Evolutionary conservation across 2,888 invertebrate genomes (phyloP).

Genomic region (Tromatobia lineatoria): DNA sequence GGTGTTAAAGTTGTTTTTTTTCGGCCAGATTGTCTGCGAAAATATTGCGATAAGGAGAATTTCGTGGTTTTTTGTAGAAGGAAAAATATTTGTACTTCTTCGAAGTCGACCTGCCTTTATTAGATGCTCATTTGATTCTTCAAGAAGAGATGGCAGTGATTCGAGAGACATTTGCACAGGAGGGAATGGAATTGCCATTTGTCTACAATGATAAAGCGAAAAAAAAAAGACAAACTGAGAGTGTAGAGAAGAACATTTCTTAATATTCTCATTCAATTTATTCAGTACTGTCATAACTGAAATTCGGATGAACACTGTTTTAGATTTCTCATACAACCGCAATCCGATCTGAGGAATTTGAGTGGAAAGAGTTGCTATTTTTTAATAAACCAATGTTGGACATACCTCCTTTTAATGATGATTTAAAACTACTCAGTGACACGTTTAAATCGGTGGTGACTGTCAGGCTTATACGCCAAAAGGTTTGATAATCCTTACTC

Average conservation of each 20-base stretch:
- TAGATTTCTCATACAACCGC: constrained; percentile 76
- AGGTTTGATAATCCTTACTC: constrained; percentile 81
- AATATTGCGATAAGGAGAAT: no score
- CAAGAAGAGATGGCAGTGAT: constrained; percentile 67
- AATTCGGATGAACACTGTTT: background rate
- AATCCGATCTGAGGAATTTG: constrained; percentile 86
- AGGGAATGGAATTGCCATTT: constrained; percentile 51
- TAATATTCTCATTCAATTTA: background rate
- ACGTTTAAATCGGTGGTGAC: constrained; percentile 87
- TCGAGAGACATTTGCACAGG: constrained; percentile 61
- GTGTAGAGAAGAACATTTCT: constrained; percentile 5
- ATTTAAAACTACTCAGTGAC: constrained; percentile 86
- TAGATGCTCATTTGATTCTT: constrained; percentile 85
- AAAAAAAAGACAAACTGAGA: constrained; percentile 29
- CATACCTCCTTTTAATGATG: constrained; percentile 86
- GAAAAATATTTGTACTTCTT: constrained; percentile 75
- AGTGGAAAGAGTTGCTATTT: constrained; percentile 87
- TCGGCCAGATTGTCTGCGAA: no score
- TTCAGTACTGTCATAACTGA: background rate
- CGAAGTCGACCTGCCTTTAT: constrained; percentile 87
- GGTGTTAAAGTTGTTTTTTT: background rate
- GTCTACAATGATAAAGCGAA: constrained; percentile 1
- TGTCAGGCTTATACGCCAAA: constrained; percentile 86
- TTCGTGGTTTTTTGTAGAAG: constrained; percentile 23
- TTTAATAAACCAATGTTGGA: constrained; percentile 86